phyloP scores from a whole-genome alignment of 2,888 invertebrate species.

The Halocaridina rubra region DNA sequence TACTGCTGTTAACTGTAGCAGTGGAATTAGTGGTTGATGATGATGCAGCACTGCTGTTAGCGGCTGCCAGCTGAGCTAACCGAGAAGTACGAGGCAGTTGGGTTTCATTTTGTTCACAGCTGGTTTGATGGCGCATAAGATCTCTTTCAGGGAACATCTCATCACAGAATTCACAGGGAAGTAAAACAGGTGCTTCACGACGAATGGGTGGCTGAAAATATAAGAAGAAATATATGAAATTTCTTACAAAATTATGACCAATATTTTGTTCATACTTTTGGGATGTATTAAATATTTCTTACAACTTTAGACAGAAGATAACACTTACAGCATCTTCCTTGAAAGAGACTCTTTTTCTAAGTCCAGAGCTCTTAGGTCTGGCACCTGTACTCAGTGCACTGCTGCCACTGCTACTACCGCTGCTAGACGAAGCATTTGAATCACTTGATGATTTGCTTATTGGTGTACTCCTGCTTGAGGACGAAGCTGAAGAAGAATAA shows the following conservation, averaged over 20 bases:
- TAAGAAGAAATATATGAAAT: neutral
- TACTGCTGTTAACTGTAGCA: neutral
- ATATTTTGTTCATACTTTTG: too few species aligned
- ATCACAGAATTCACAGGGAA: slow-evolving; percentile 74
- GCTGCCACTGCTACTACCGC: slow-evolving; percentile 5
- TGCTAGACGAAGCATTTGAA: slow-evolving; percentile 54
- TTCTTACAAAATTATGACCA: too few species aligned
- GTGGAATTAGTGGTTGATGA: neutral
- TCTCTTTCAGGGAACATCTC: slow-evolving; percentile 72
- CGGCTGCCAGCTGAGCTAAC: slow-evolving; percentile 30
- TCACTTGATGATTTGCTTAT: slow-evolving; percentile 63
- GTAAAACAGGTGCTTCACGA: slow-evolving; percentile 65
- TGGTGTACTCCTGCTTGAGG: slow-evolving; percentile 48
- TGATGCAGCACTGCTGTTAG: neutral
- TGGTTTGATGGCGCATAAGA: slow-evolving; percentile 71
- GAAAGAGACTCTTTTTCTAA: slow-evolving; percentile 61
- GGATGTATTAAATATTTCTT: too few species aligned
- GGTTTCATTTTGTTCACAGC: slow-evolving; percentile 62
- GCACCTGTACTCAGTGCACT: slow-evolving; percentile 54
- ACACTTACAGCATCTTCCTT: slow-evolving; percentile 62
- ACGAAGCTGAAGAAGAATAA: slow-evolving; percentile 39
- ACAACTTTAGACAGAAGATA: too few species aligned
- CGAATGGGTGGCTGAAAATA: slow-evolving; percentile 53
- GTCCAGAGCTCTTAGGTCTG: slow-evolving; percentile 56
- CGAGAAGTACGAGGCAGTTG: slow-evolving; percentile 55